phyloP scores from a whole-genome alignment of 2,888 invertebrate genomes.

The Minunthozetes semirufus region DNA sequence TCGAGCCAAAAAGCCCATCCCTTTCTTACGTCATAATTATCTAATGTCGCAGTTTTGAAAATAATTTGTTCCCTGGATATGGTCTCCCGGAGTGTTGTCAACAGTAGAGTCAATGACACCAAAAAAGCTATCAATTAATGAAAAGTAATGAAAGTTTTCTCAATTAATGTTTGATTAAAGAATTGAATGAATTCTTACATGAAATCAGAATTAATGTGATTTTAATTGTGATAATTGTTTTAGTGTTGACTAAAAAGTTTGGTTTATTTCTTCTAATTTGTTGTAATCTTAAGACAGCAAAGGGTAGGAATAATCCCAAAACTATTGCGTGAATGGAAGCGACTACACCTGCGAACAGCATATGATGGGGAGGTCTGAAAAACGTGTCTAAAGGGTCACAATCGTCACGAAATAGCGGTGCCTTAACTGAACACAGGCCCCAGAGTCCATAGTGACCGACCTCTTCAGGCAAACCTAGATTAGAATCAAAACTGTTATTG shows the following conservation, averaged over 20 bases:
- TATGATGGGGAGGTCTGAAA: conserved; percentile 25
- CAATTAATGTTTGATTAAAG: too few relatives aligned
- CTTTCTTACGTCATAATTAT: background rate
- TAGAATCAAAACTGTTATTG: background rate
- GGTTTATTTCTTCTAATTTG: conserved; percentile 15
- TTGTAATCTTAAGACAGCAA: background rate
- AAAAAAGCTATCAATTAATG: background rate
- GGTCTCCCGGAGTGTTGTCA: conserved; percentile 4
- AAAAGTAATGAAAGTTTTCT: background rate
- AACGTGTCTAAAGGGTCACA: conserved; percentile 34
- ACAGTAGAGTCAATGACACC: background rate
- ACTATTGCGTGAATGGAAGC: conserved; percentile 10
- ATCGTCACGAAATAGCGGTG: conserved; percentile 16
- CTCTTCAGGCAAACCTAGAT: conserved; percentile 24
- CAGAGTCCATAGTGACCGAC: conserved; percentile 31
- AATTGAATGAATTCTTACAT: conserved; percentile 1
- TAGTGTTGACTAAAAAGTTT: conserved; percentile 1
- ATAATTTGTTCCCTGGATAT: conserved; percentile 17
- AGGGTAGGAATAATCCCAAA: background rate
- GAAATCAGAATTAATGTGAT: background rate
- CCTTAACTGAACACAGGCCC: conserved; percentile 29
- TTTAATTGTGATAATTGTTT: background rate
- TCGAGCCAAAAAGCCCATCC: conserved; percentile 17
- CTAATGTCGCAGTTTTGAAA: background rate
- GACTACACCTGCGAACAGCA: conserved; percentile 9